Base-by-base conservation (phyloP, 2,113 vertebrate species). In the Cranoglanis bouderius region DNA sequence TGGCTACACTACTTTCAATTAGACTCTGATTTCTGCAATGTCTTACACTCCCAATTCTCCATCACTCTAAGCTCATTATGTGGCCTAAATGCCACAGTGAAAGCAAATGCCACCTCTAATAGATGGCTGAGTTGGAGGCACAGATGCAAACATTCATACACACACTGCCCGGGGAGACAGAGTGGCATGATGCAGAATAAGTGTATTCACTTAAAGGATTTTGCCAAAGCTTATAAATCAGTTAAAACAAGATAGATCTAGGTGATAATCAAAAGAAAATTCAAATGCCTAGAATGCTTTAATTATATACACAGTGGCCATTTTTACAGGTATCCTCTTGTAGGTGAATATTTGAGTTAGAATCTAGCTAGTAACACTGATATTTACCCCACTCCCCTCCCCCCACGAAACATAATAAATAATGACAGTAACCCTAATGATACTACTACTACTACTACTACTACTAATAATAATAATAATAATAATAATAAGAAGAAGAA, bases 21-120 rank as follows among this genome's bases (percentile, higher is more conserved):
- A 55, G 35, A 61, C 83, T 85, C 59, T 43, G 49, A 63, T 49
- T 38, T 61, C 77, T 74, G 86, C 21, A 43, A 6, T 14, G 26
- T 35, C 40, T 40, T 35, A 43, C 10, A 61, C 61, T 87, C 88
- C 38, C 43, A 78, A 53, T 87, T 78, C 72, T n/a, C 86, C 59
- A 38, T 85, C 57, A 75, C 29, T 85, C 43, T 81, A 13, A 87
- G 78, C 49, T 82, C 59, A 90, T 89, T 85, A 65, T 85, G 24
- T 81, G 82, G 55, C 43, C 88, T 82, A 91, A 92, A 94, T 92
- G 90, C 85, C 93, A 91, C 92, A 89, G 88, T 92, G 90, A 93
- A 90, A 90, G 92, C 70, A 91, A 92, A 92, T 89, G 86, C 85
- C 90, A 93, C 82, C 26, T 85, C 85, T 89, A 83, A 86, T 88